Evolutionary conservation across 2,888 invertebrate genomes (phyloP), one percentile per base, ranked within the genome.

Genomic region (Eupithecia subfuscata): DNA sequence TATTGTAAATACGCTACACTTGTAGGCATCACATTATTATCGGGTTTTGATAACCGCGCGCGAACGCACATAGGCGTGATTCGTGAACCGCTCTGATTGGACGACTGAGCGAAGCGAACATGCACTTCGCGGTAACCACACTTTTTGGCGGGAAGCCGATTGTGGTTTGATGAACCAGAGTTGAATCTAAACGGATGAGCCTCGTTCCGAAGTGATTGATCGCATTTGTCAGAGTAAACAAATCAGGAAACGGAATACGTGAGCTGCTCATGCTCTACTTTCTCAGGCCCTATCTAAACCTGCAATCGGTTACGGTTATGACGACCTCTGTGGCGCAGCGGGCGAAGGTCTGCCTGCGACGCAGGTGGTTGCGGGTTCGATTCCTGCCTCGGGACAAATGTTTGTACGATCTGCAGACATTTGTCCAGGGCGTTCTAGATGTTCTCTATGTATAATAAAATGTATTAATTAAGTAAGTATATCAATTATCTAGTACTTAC

Each of bases 81-180:
- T 89, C 84, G 84, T 92, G 90, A 89, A 86, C 89, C 83, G 84
- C 85, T 91, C 87, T 93, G 92, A 94, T 94, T 94, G 92, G 93
- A 84, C 85, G 84, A 87, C 88, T 86, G 84, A 84, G 76, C 80
- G n/a, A n/a, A n/a, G n/a, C n/a, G n/a, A n/a, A n/a, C n/a, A 84
- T 77, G 79, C 82, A 83, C 79, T 84, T 79, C 78, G 83, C 83
- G 81, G 78, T 75, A 73, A 82, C 82, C 77, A 78, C 82, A 75
- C 82, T 80, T 86, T 90, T 92, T 90, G 91, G 91, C 91, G 91
- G 90, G 90, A 88, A 85, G 85, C 83, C 79, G 79, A 84, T 78
- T 78, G 79, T 82, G 79, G 81, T 82, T 81, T 60, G 25, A 64
- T 81, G 80, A 83, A 78, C 81, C 40, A 48, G 56, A 73, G 70